Percentiles rank a stretch among this genome's conserved stretches.
Conservation (phyloP, 23 tunicate species). For the Halocynthia aurantium region DNA sequence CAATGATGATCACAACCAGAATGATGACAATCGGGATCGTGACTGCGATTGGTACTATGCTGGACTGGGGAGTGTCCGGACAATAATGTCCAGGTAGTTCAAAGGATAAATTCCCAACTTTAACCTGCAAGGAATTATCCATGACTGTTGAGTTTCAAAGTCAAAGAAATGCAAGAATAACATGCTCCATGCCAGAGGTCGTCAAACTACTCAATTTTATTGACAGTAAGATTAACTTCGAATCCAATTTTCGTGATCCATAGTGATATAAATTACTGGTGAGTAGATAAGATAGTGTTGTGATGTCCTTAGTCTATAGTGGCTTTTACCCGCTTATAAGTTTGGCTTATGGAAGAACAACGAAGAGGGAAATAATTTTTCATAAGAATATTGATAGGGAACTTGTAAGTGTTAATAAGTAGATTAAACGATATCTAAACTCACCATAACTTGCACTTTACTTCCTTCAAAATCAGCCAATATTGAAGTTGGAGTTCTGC, state of each 20-base stretch:
- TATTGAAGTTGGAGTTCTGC: slow-evolving; percentile 1
- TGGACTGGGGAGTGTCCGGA: not conserved
- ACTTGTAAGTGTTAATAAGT: not conserved
- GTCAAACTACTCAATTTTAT: no score
- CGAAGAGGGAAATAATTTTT: no score
- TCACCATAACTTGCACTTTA: slow-evolving; percentile 13
- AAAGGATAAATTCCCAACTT: slow-evolving; percentile 9
- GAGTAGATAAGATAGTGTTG: no score
- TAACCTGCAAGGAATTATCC: slow-evolving; percentile 4
- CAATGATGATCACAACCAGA: slow-evolving; percentile 28
- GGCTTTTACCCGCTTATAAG: no score
- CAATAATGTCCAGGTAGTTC: slow-evolving; percentile 4
- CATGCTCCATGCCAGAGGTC: no score
- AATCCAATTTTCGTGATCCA: no score
- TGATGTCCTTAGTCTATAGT: no score
- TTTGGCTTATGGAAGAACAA: no score
- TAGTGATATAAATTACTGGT: no score
- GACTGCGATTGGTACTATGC: not conserved
- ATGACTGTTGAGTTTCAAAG: not conserved
- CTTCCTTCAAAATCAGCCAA: slow-evolving; percentile 1
- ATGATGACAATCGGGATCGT: slow-evolving; percentile 24
- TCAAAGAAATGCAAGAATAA: no score
- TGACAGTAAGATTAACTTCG: no score
- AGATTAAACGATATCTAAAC: not conserved
- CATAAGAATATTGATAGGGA: not conserved